Evolutionary conservation across 2,113 vertebrate genomes (phyloP), one percentile per base, ranked within the genome.

Genomic region (Aphelocoma coerulescens): DNA sequence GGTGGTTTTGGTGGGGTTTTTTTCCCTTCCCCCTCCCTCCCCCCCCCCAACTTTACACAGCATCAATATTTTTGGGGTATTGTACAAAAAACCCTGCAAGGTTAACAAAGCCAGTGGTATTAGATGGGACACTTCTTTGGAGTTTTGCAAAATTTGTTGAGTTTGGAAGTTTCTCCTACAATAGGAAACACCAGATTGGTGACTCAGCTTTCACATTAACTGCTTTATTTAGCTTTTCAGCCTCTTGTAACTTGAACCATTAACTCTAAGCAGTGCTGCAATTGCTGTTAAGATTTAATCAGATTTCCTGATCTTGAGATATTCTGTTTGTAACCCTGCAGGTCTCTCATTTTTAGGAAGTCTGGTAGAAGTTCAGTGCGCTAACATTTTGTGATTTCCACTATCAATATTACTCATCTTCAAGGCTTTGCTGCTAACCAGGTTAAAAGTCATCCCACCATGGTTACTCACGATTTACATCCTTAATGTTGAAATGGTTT

Each of bases 21-120:
- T 30, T 13, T 16, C 9, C 4, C 2, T 8, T 6, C 39, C 13
- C 1, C 6, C 6, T 37, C 39, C 13, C 1, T 5, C 6, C 5
- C 11, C 1, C 5, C 7, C 7, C 33, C 33, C 13, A 32, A 11
- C 21, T 49, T 75, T 59, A 30, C 20, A 49, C 7, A 28, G 10
- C 18, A 75, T 26, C 67, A 48, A 8, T 30, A 35, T 16, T 85
- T 85, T 83, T 73, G 8, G 7, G 74, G 14, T 46, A 27, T 33
- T 58, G 19, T 66, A 27, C 0, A 7, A 32, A 46, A 84, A 62
- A 5, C 39, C 43, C 14, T 71, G 9, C 24, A 26, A 52, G 21
- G 18, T 65, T 65, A 2, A 26, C n/a, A 39, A 67, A 85, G 23
- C 12, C 49, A 48, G 1, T 41, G 32, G 15, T 43, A 9, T 69